Conservation (phyloP, 2,113 vertebrate species). For the Cheirogaleus medius region DNA sequence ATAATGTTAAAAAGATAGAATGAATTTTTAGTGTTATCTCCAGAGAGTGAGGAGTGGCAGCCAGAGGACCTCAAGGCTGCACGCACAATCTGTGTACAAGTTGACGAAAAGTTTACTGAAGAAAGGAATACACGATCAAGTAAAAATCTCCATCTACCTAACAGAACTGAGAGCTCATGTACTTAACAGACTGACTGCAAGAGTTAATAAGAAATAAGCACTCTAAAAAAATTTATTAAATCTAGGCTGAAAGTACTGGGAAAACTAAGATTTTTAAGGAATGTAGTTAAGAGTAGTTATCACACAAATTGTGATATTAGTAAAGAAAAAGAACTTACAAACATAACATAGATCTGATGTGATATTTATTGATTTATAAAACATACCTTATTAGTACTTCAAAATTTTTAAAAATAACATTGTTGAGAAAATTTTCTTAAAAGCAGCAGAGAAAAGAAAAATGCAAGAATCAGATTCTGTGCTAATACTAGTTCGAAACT, state of each 20-base stretch:
- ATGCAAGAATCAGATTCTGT: background rate
- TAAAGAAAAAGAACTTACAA: background rate
- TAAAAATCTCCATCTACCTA: rapidly evolving
- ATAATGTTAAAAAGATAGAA: rapidly evolving
- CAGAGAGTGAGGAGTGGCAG: background rate
- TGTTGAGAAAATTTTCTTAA: background rate
- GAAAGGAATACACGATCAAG: background rate
- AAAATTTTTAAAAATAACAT: background rate
- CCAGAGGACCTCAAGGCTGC: rapidly evolving
- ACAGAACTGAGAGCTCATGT: no score
- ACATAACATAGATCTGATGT: background rate
- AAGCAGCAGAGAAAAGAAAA: background rate
- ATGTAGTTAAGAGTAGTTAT: background rate
- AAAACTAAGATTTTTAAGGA: background rate
- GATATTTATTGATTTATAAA: background rate
- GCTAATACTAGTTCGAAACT: background rate
- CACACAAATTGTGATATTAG: background rate
- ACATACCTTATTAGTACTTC: background rate
- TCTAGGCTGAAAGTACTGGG: background rate
- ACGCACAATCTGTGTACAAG: background rate
- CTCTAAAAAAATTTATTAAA: background rate
- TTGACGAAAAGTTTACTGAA: no score
- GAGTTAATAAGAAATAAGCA: background rate
- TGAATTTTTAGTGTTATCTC: rapidly evolving
- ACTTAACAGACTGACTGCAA: no score